A percentile compares a stretch with the other conserved stretches of the same genome.
These are phyloP conservation scores for Aphis gossypii DNA, from an alignment of 1,140 invertebrate species.

Conservation along the genomic window DNA sequence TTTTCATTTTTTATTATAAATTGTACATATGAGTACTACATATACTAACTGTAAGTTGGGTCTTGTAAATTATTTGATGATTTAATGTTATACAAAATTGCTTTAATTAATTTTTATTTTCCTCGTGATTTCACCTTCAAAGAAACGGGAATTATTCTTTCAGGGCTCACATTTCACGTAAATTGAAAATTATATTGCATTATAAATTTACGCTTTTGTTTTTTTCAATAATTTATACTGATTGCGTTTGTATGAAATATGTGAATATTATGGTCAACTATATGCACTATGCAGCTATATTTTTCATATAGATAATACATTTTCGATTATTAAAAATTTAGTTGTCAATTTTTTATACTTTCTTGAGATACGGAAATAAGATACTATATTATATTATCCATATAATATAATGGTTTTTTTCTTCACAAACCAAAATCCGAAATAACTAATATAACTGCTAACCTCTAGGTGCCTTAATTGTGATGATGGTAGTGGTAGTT, in stretches of 20 bases:
- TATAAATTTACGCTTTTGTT: not conserved
- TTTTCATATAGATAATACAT: not conserved
- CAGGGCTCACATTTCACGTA: not conserved
- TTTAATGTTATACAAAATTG: not conserved
- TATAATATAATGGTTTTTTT: not conserved
- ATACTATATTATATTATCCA: not conserved
- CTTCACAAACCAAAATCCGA: not conserved
- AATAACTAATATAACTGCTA: not conserved
- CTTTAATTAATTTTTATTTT: not conserved
- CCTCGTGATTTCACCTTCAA: not conserved
- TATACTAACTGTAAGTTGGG: not conserved
- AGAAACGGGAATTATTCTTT: not conserved
- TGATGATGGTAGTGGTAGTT: not conserved
- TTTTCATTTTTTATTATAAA: not conserved
- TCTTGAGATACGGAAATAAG: not conserved
- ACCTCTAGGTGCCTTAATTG: not conserved
- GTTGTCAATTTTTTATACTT: not conserved
- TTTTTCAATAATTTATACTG: not conserved
- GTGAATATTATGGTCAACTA: not conserved
- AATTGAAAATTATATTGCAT: not conserved
- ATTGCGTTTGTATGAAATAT: not conserved
- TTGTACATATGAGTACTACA: not conserved
- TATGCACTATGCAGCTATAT: not conserved
- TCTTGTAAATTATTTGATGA: not conserved
- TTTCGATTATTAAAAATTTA: not conserved